Conservation (phyloP, 2,888 invertebrate species). For the Theodoxus fluviatilis region DNA sequence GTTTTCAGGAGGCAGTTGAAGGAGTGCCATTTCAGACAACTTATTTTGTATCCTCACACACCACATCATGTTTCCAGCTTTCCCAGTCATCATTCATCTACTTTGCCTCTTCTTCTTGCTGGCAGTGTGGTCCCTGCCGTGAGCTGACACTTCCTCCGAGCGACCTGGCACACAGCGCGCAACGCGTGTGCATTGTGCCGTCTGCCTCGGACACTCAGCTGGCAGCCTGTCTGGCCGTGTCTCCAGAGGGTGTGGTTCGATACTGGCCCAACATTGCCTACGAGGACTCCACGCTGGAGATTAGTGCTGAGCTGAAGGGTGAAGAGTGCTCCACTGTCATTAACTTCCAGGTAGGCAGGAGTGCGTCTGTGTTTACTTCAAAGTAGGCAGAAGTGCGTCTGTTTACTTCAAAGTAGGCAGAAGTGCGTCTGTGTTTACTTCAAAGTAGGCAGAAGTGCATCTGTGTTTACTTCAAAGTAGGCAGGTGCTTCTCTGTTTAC, state of each 20-base stretch:
- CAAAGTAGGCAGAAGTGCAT: no score
- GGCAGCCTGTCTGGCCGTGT: slow-evolving; percentile 76
- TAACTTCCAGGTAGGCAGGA: slow-evolving; percentile 51
- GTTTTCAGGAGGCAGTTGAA: no score
- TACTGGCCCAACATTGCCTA: slow-evolving; percentile 92
- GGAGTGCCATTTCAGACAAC: no score
- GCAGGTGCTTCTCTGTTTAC: no score
- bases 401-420: no score
- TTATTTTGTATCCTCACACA: no score
- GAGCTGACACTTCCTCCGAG: slow-evolving; percentile 90
- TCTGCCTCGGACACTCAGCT: slow-evolving; percentile 68
- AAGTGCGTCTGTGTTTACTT: no score
- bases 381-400: no score
- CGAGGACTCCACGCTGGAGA: slow-evolving; percentile 84
- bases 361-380: no score
- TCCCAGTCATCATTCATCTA: no score
- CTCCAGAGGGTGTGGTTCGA: slow-evolving; percentile 90
- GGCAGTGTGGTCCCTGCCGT: slow-evolving; percentile 76
- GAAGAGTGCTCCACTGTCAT: slow-evolving; percentile 65
- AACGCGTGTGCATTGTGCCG: slow-evolving; percentile 76
- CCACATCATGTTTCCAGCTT: no score
- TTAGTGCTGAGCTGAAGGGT: slow-evolving; percentile 81
- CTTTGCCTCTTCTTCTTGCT: slow-evolving; percentile 31
- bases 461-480: no score
- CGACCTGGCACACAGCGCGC: slow-evolving; percentile 79